A percentile compares a stretch with the other conserved stretches of the same genome.
Conservation (phyloP, 2,113 vertebrate genomes). For the Phoenicopterus ruber region DNA sequence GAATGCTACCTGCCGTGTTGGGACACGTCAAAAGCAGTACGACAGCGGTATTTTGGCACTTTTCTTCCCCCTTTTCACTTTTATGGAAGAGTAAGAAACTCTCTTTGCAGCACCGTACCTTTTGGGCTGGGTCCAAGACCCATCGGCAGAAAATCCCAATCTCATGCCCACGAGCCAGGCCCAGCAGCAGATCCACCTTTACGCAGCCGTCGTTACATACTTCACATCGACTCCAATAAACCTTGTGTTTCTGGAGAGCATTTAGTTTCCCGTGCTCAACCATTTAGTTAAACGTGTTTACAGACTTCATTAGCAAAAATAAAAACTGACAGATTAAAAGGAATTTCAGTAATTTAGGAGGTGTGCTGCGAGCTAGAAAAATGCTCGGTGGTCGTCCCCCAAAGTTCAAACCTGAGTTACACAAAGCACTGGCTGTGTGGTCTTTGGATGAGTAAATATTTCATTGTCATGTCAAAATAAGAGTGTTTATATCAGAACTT, state of each 20-base stretch:
- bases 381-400: not conserved
- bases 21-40: not conserved
- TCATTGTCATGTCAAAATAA: not conserved
- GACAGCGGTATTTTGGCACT: not conserved
- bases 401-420: not conserved
- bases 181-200: not conserved
- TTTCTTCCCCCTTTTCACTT: not conserved
- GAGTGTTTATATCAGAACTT: not conserved
- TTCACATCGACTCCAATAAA: not conserved
- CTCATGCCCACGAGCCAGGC: fast-evolving
- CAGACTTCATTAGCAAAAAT: not conserved
- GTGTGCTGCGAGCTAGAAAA: not conserved
- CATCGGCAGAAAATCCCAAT: not conserved
- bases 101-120: not conserved
- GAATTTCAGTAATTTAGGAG: not conserved
- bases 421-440: not conserved
- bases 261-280: not conserved
- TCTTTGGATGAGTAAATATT: not conserved
- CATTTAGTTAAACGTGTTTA: not conserved
- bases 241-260: not conserved
- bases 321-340: not conserved
- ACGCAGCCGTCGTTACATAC: not conserved
- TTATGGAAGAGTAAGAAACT: not conserved
- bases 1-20: not conserved
- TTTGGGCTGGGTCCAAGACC: not conserved